These are phyloP conservation scores for Drosophila melanogaster DNA, from an alignment of 1,140 invertebrate species.

Conservation along the genomic window Release_6_plus_ISO1_MT NT_037436.4:12495501-12496000, in stretches of 20 bases:
- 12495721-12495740: conserved; percentile 44
- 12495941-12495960: conserved; percentile 8
- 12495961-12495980: conserved; percentile 24
- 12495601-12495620: too few species aligned
- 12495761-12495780: conserved; percentile 36
- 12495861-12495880: conserved; percentile 52
- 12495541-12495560: too few species aligned
- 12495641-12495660: not conserved
- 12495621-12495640: not conserved
- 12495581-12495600: not conserved
- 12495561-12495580: not conserved
- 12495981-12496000: conserved; percentile 13
- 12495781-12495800: conserved; percentile 67
- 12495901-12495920: conserved; percentile 34
- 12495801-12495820: conserved; percentile 60
- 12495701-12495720: conserved; percentile 46
- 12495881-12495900: conserved; percentile 32
- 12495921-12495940: conserved; percentile 35
- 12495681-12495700: conserved; percentile 52
- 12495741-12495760: conserved; percentile 35
- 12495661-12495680: conserved; percentile 34
- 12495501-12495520: too few species aligned
- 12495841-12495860: conserved; percentile 53
- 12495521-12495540: too few species aligned
- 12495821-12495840: conserved; percentile 34